Evolutionary conservation across 2,888 invertebrate species (phyloP), one percentile per base, ranked within the genome.

Genomic region (Operophtera brumata): DNA sequence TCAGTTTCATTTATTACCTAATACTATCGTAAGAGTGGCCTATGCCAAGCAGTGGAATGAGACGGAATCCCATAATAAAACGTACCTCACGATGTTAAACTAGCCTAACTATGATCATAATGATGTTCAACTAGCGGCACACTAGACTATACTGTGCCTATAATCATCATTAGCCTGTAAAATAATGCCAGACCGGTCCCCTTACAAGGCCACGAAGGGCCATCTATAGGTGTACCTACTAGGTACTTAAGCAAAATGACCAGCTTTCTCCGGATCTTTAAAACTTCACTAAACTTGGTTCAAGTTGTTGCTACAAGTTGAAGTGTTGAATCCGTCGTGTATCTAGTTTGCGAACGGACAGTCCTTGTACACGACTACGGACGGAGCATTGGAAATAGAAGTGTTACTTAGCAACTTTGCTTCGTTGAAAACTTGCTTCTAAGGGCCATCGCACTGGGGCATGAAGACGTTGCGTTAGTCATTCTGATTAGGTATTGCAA

Each of bases 361-460:
- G 48, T 37, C 43, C 44, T 47, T 10, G 50, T 40, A 20, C 43
- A 7, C 9, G 30, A 30, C 30, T 7, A 9, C 46, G 11, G 25
- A 47, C 28, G 46, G 12, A 20, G 40, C 61, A 49, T 60, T 65
- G 54, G 63, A 71, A 76, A 75, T 76, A 75, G 75, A 75, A 73
- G 71, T 70, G 62, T 62, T 68, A 67, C 69, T 69, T 69, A 66
- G 56, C 60, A 59, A 61, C 62, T 63, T 57, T 37, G 39, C 62
- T 63, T 57, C 40, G 39, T 30, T 32, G 37, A 40, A 13, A 62
- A 65, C 60, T 62, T 44, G 40, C 35, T 47, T 53, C 58, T 41
- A 41, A 20, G 39, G 25, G 32, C 1, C 12, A 9, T 64, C 68
- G 66, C 70, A 73, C 75, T 69, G 7, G 40, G 26, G 2, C 0